phyloP scores from a whole-genome alignment of 2,888 invertebrate species.

The Papilio demoleus region DNA sequence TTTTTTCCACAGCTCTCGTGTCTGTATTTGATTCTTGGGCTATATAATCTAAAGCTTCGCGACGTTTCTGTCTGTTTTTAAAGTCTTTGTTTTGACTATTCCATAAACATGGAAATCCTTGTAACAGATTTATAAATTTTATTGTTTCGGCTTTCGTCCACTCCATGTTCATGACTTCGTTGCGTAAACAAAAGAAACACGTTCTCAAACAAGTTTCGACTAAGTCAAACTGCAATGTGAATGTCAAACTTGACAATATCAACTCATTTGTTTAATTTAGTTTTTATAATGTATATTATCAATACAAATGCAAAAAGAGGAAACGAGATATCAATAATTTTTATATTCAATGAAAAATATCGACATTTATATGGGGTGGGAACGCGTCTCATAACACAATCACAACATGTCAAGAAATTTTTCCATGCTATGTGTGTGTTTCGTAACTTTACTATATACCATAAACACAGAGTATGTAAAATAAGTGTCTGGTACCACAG shows the following conservation, averaged over 20 bases:
- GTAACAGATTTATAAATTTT: slow-evolving; percentile 21
- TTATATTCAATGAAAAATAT: background rate
- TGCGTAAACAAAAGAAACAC: slow-evolving; percentile 27
- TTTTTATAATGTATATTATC: background rate
- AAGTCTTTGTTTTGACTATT: slow-evolving; percentile 19
- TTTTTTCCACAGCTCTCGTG: slow-evolving; percentile 8
- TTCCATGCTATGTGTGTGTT: slow-evolving; percentile 14
- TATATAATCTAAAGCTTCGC: slow-evolving; percentile 13
- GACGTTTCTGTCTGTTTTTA: slow-evolving; percentile 18
- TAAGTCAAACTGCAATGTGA: slow-evolving; percentile 9
- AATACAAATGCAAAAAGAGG: slow-evolving; percentile 2
- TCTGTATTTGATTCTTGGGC: slow-evolving; percentile 20
- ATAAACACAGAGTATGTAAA: background rate
- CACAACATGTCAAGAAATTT: slow-evolving; percentile 13
- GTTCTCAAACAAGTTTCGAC: slow-evolving; percentile 22
- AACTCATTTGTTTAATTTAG: slow-evolving; percentile 1
- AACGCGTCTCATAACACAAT: slow-evolving; percentile 20
- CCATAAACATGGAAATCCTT: slow-evolving; percentile 27
- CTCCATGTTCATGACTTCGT: slow-evolving; percentile 7
- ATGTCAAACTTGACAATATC: slow-evolving; percentile 8
- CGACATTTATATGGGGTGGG: slow-evolving; percentile 4
- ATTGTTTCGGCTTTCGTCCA: slow-evolving; percentile 22
- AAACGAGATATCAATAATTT: background rate
- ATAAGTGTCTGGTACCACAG: background rate
- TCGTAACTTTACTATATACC: background rate